Evolutionary conservation across 2,113 vertebrate genomes (phyloP), one percentile per base, ranked within the genome.

Genomic region (Tragelaphus imberbis): DNA sequence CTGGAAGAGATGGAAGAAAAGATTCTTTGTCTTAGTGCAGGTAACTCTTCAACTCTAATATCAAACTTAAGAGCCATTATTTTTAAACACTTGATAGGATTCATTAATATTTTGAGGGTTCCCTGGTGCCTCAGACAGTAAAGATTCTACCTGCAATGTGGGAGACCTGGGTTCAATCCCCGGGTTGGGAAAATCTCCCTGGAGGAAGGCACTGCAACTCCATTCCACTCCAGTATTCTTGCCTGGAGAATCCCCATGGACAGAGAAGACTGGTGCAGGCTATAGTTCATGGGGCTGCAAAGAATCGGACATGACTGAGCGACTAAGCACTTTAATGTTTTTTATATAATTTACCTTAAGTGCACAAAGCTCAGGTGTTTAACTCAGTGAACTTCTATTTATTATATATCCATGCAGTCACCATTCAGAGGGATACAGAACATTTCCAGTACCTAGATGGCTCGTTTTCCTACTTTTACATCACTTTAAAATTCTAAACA

Each of bases 1-100:
- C 95, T 99, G 99, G 99, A 99, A 99, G 98, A 99, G 99, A 98
- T 99, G 99, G 99, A 99, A 99, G 99, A 99, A 99, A 97, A 99
- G 99, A 58, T 99, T 99, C 98, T 99, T 99, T 98, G 99, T 99
- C 91, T 98, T 99, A 90, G 99, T 99, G 55, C 99, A 99, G 99
- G 99, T 99, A 99, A 99, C 98, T 96, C 95, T 98, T 97, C 97
- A 98, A 87, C 82, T 94, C 80, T 82, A 49, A 94, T 97, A n/a
- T 53, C 97, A 77, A 36, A 91, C 56, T 97, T 98, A 94, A 91
- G 89, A 95, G 58, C 71, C 59, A 59, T 40, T 15, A 10, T 12
- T 49, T 47, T 88, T 82, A 89, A 68, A 82, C 10, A 16, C 33
- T n/a, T 21, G 1, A 40, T 36, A 65, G 61, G 7, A 33, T 36